phyloP scores from a whole-genome alignment of 1,140 invertebrate species.

The Drosophila hydei region DNA sequence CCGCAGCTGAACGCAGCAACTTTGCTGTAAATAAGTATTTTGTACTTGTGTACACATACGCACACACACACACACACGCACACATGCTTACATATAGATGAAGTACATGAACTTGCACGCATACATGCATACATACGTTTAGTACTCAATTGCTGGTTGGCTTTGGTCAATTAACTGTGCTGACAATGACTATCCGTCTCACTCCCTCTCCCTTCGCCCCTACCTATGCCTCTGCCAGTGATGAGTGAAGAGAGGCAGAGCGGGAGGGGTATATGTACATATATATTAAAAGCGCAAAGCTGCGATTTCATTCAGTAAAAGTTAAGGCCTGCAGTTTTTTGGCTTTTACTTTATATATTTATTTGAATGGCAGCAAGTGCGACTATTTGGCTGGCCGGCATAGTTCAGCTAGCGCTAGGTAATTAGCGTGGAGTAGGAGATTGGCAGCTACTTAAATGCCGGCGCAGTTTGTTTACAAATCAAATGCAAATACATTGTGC shows the following conservation, averaged over 20 bases:
- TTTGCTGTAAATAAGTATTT: slow-evolving; percentile 33
- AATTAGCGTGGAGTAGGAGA: not conserved
- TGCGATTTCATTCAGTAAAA: slow-evolving; percentile 66
- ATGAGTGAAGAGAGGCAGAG: too few relatives aligned
- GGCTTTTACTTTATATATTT: not conserved
- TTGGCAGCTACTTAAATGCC: not conserved
- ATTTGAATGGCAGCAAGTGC: slow-evolving; percentile 2
- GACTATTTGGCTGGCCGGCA: slow-evolving; percentile 13
- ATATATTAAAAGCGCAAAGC: slow-evolving; percentile 42
- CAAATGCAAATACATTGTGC: slow-evolving; percentile 62
- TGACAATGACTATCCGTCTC: slow-evolving; percentile 45
- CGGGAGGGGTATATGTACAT: too few relatives aligned
- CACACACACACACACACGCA: slow-evolving; percentile 7
- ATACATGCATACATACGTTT: slow-evolving; percentile 8
- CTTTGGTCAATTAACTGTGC: slow-evolving; percentile 69
- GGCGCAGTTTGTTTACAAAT: slow-evolving; percentile 56
- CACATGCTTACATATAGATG: not conserved
- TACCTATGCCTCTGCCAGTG: not conserved
- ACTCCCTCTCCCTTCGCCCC: not conserved
- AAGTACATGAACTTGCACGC: not conserved
- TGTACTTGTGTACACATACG: slow-evolving; percentile 9
- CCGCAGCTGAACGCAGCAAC: slow-evolving; percentile 53
- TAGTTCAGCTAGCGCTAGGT: not conserved
- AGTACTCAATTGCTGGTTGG: slow-evolving; percentile 29
- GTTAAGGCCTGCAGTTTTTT: slow-evolving; percentile 44